Evolutionary conservation across 92 coral and sea anemone genomes (phyloP).

Genomic region (Zoanthus sociatus): DNA sequence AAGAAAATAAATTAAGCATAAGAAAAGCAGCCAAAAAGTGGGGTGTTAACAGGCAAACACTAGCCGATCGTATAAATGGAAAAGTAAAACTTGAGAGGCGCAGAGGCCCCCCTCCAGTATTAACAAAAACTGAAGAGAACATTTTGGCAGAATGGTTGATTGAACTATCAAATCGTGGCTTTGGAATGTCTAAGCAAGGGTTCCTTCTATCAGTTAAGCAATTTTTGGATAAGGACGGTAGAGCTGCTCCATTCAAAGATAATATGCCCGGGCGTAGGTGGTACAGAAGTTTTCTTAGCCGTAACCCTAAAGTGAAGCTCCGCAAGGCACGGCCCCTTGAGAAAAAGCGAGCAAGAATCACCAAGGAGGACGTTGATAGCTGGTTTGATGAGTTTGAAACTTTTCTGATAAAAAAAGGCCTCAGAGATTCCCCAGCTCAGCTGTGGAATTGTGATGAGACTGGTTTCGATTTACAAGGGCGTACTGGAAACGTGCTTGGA

Average conservation of each 20-base stretch:
- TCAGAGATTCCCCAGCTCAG: slow-evolving; percentile 48
- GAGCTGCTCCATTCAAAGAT: slow-evolving; percentile 11
- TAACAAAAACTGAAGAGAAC: slow-evolving; percentile 45
- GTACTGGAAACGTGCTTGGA: slow-evolving; percentile 54
- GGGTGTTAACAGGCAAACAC: slow-evolving; percentile 36
- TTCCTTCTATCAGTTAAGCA: slow-evolving; percentile 55
- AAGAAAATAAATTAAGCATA: neutral
- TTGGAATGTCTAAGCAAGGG: slow-evolving; percentile 49
- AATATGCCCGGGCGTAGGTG: slow-evolving; percentile 60
- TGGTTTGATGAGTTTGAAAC: slow-evolving; percentile 50
- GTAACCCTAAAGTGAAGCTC: slow-evolving; percentile 22
- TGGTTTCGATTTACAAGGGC: slow-evolving; percentile 62
- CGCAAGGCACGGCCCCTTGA: slow-evolving; percentile 33
- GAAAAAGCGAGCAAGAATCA: slow-evolving; percentile 53
- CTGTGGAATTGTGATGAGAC: slow-evolving; percentile 68
- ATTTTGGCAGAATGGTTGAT: slow-evolving; percentile 60
- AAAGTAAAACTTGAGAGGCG: slow-evolving; percentile 26
- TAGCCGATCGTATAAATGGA: slow-evolving; percentile 52
- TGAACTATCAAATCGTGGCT: slow-evolving; percentile 55
- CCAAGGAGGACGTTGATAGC: slow-evolving; percentile 49
- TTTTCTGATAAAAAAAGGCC: slow-evolving; percentile 31
- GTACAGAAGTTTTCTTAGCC: slow-evolving; percentile 59
- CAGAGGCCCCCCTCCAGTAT: slow-evolving; percentile 29
- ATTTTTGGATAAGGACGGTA: slow-evolving; percentile 39
- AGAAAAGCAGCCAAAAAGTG: slow-evolving; percentile 41